Percentiles rank a stretch among this genome's conserved stretches.
phyloP scores from a whole-genome alignment of 2,797 vertebrate genomes.

The Amblyopsis hoosieri region DNA sequence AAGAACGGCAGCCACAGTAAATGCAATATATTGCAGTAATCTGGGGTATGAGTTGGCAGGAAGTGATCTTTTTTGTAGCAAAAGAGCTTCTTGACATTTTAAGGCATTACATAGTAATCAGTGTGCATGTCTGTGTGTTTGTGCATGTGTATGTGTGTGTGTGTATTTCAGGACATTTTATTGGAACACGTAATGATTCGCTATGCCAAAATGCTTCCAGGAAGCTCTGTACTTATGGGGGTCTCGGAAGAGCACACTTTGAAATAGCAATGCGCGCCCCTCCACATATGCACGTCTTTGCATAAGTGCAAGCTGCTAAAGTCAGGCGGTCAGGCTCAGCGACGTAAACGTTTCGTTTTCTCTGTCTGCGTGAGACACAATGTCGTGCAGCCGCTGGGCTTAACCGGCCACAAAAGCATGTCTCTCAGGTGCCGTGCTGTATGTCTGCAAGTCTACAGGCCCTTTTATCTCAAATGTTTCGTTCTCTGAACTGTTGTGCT shows the following conservation, averaged over 20 bases:
- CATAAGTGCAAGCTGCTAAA: too few species aligned
- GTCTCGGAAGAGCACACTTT: not conserved
- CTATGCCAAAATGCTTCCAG: not conserved
- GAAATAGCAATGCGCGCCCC: not conserved
- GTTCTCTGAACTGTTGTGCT: too few species aligned
- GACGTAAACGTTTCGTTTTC: too few species aligned
- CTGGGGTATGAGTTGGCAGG: conserved; percentile 39
- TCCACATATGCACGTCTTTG: not conserved
- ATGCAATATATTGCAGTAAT: conserved; percentile 27
- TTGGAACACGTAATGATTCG: conserved; percentile 33
- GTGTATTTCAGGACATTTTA: conserved; percentile 27
- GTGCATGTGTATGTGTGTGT: conserved; percentile 4
- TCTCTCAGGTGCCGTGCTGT: too few species aligned
- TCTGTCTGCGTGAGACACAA: too few species aligned
- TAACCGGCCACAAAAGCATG: too few species aligned
- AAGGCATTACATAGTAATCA: conserved; percentile 17
- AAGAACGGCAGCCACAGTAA: conserved; percentile 4
- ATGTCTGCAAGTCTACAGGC: too few species aligned
- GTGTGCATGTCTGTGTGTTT: conserved; percentile 21
- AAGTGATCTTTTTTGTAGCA: conserved; percentile 48
- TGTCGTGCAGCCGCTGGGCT: too few species aligned
- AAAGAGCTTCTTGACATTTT: conserved; percentile 64
- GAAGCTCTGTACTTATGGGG: conserved; percentile 5
- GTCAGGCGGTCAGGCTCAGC: too few species aligned
- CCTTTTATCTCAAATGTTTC: conserved; percentile 4